Conservation (phyloP, 2,888 invertebrate species). For the Ligdia adustata region DNA sequence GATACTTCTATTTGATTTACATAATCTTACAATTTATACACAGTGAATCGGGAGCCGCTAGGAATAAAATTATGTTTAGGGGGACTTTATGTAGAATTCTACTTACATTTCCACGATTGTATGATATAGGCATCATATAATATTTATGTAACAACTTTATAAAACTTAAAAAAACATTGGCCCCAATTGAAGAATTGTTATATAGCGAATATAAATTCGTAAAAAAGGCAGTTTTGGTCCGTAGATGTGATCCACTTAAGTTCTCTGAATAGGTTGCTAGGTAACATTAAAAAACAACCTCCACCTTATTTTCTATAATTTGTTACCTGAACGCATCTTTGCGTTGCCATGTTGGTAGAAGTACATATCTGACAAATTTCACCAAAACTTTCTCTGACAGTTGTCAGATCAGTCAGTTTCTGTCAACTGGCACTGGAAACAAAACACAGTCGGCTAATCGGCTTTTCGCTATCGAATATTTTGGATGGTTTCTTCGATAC, state of each 20-base stretch:
- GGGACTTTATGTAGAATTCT: not conserved
- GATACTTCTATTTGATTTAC: conserved; percentile 21
- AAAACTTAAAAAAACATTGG: conserved; percentile 55
- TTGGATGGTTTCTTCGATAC: too few relatives aligned
- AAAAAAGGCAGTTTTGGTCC: conserved; percentile 70
- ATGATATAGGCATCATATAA: conserved; percentile 73
- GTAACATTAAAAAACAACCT: conserved; percentile 44
- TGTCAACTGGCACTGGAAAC: conserved; percentile 1
- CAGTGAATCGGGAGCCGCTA: conserved; percentile 3
- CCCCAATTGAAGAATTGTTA: conserved; percentile 55
- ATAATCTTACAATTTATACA: conserved; percentile 32
- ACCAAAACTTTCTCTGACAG: too few relatives aligned
- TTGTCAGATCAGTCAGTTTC: too few relatives aligned
- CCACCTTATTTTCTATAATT: not conserved
- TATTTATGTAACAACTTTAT: conserved; percentile 44
- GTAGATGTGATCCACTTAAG: conserved; percentile 66
- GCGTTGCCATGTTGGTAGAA: conserved; percentile 16
- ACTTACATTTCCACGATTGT: conserved; percentile 79
- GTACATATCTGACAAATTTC: conserved; percentile 14
- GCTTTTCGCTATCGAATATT: too few relatives aligned
- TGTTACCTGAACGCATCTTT: conserved; percentile 13
- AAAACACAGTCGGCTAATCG: not conserved
- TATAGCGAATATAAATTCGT: conserved; percentile 68
- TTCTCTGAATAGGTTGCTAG: conserved; percentile 60
- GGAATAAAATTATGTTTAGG: not conserved